Evolutionary conservation across 2,888 invertebrate genomes (phyloP), one percentile per base, ranked within the genome.

Genomic region (Xiphydria camelus): DNA sequence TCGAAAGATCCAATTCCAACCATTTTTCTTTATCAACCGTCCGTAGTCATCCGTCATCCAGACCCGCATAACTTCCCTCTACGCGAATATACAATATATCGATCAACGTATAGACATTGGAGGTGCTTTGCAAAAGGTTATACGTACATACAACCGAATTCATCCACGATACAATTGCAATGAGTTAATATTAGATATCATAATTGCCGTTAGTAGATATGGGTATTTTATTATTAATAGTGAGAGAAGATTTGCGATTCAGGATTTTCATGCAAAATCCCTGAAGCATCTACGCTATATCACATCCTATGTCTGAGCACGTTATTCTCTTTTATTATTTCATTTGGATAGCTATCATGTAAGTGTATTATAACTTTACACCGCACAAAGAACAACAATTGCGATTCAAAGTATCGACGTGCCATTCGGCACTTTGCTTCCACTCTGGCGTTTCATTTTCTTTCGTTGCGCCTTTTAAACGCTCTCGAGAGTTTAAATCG

Each of bases 221-320:
- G n/a, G n/a, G n/a, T n/a, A n/a, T n/a, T n/a, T n/a, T 14, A 14
- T 7, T 10, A 29, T 29, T 29, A 29, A 29, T 29, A 29, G 14
- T 35, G 42, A 48, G 37, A 40, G 41, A 38, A 45, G 35, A 43
- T 55, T 54, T 40, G 56, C 51, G 45, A 51, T 37, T 61, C 41
- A 47, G 62, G 59, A 68, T 66, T 58, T 62, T 56, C 49, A 58
- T 62, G 57, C 54, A 59, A 66, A 66, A 66, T 65, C 60, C 62
- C 54, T 47, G 55, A 70, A 67, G 63, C 67, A 63, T 62, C 66
- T 72, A 70, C 57, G 61, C 67, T 70, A 70, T 70, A 70, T 70
- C 70, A 70, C 70, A 70, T 69, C 65, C 70, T 70, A 69, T 64
- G 58, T 69, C 68, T 65, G 68, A 70, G 68, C 64, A 67, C 51